phyloP scores from a whole-genome alignment of 2,888 invertebrate species.

The Hyalella azteca region DNA sequence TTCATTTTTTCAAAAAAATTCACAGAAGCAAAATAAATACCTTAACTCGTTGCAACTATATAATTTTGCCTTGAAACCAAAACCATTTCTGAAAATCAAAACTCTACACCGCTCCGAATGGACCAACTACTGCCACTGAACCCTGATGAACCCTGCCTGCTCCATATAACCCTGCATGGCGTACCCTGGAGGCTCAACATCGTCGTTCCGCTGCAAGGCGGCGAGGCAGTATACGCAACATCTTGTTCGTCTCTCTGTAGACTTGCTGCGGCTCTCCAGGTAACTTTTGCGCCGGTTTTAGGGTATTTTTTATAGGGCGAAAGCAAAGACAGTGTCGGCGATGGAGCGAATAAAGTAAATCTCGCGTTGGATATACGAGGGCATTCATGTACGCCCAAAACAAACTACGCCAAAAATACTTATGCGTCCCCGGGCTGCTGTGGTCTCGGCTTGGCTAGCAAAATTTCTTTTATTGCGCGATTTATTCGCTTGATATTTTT shows the following conservation, averaged over 20 bases:
- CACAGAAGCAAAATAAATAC: too few relatives aligned
- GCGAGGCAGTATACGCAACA: not conserved
- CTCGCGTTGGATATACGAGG: slow-evolving; percentile 33
- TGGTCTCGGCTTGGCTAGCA: not conserved
- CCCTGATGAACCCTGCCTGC: too few relatives aligned
- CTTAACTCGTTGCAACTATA: too few relatives aligned
- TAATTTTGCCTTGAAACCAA: too few relatives aligned
- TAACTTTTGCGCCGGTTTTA: slow-evolving; percentile 34
- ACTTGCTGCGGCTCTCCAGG: not conserved
- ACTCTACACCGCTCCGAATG: too few relatives aligned
- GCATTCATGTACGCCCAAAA: slow-evolving; percentile 22
- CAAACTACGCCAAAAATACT: slow-evolving; percentile 23
- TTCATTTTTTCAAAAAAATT: too few relatives aligned
- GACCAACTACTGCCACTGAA: too few relatives aligned
- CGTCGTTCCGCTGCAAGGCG: not conserved
- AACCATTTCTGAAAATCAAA: too few relatives aligned
- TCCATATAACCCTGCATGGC: too few relatives aligned
- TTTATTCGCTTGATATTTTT: slow-evolving; percentile 33
- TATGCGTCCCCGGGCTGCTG: not conserved
- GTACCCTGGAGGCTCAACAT: not conserved
- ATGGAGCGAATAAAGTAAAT: slow-evolving; percentile 37
- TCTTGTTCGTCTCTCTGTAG: not conserved
- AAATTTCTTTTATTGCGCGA: slow-evolving; percentile 23
- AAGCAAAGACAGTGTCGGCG: slow-evolving; percentile 34
- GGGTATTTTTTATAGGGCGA: slow-evolving; percentile 32